phyloP scores from a whole-genome alignment of 2,113 vertebrate genomes.

The Coreoperca whiteheadi region DNA sequence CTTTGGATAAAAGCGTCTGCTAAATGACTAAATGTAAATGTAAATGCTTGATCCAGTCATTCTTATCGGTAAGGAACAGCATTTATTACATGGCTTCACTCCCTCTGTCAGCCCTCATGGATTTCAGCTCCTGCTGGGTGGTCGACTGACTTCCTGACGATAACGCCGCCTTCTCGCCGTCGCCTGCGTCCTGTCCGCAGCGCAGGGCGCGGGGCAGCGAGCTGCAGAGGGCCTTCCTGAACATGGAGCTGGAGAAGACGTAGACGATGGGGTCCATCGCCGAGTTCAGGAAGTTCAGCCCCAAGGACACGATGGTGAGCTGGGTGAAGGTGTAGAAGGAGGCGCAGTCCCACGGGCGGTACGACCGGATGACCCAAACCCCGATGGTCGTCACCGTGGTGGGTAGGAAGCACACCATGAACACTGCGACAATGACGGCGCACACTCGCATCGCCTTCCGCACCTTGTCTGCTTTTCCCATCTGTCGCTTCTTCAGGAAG shows the following conservation, averaged over 20 bases:
- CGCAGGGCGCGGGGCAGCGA: constrained; percentile 39
- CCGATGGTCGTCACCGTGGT: constrained; percentile 74
- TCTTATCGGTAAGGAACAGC: neutral
- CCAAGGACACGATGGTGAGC: constrained; percentile 78
- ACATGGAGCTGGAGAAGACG: constrained; percentile 80
- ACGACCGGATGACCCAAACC: constrained; percentile 43
- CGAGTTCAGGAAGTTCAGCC: constrained; percentile 83
- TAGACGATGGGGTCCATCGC: constrained; percentile 83
- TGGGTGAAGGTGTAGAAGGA: constrained; percentile 68
- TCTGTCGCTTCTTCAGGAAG: constrained; percentile 63
- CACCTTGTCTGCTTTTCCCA: constrained; percentile 64
- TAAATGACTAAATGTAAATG: too few species aligned
- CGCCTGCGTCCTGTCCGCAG: neutral
- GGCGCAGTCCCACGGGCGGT: constrained; percentile 47
- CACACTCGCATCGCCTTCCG: constrained; percentile 76
- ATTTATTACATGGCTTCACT: constrained; percentile 13
- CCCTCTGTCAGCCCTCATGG: neutral
- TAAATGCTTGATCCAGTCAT: neutral
- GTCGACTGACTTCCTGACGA: constrained; percentile 47
- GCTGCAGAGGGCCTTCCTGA: constrained; percentile 70
- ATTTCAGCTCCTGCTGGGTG: constrained; percentile 59
- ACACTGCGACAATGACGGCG: constrained; percentile 65
- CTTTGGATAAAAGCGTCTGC: too few species aligned
- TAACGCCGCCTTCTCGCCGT: fast-evolving
- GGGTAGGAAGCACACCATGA: constrained; percentile 82